These are phyloP conservation scores for Pelochelys cantorii DNA, from an alignment of 2,797 vertebrate species.

Conservation along the genomic window DNA sequence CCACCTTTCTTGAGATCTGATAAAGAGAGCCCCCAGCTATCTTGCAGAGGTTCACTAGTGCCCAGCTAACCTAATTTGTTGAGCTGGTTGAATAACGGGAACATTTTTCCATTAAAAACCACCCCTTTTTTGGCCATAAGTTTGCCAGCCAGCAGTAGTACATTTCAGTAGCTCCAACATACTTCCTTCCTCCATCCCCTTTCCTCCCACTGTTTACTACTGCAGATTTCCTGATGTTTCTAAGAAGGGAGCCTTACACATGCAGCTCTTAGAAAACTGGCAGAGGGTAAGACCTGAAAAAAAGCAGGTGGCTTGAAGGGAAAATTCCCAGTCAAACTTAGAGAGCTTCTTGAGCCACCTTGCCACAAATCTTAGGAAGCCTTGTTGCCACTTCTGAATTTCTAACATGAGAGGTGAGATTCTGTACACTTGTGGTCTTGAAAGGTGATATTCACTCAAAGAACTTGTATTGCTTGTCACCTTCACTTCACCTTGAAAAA, in stretches of 20 bases:
- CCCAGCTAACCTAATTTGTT: background rate
- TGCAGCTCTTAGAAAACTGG: background rate
- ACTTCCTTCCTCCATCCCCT: background rate
- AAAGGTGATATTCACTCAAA: background rate
- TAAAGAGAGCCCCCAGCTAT: background rate
- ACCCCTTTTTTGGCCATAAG: rapidly evolving
- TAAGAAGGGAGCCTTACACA: background rate
- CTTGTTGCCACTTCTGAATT: background rate
- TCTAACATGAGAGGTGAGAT: background rate
- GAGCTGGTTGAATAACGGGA: background rate
- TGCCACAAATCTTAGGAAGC: background rate
- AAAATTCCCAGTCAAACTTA: background rate
- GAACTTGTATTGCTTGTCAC: background rate
- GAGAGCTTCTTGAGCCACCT: background rate
- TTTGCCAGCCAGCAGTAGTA: rapidly evolving
- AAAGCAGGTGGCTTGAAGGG: background rate
- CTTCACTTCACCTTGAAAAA: background rate
- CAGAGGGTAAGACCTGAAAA: background rate
- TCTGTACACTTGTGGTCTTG: background rate
- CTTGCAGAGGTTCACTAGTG: background rate
- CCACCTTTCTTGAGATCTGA: rapidly evolving
- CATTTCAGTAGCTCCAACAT: background rate
- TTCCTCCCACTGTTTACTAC: background rate
- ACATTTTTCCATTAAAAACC: background rate
- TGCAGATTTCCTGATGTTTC: background rate